phyloP scores from a whole-genome alignment of 2,888 invertebrate species.

The Drosophila pullipes region DNA sequence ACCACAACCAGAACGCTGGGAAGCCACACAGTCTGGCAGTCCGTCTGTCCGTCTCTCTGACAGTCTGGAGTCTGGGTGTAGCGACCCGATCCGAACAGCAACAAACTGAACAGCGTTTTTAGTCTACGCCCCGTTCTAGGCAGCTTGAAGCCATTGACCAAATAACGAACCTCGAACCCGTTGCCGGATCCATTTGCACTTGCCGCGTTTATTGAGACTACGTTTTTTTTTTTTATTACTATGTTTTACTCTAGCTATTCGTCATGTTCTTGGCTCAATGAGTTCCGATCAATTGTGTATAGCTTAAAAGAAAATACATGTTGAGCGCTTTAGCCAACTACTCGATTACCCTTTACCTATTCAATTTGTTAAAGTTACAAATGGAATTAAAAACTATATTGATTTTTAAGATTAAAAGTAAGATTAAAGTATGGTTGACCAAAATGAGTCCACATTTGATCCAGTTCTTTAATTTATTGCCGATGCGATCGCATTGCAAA shows the following conservation, averaged over 20 bases:
- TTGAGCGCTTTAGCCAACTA: neutral
- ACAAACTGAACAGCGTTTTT: conserved; percentile 14
- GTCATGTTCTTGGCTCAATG: conserved; percentile 37
- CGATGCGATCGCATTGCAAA: neutral
- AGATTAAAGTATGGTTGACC: neutral
- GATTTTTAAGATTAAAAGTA: neutral
- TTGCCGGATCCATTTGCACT: conserved; percentile 53
- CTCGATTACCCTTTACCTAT: neutral
- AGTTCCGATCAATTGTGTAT: conserved; percentile 15
- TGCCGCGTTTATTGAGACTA: conserved; percentile 34
- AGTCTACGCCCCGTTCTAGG: conserved; percentile 50
- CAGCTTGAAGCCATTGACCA: conserved; percentile 76
- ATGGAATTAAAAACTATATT: neutral
- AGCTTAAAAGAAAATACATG: conserved; percentile 1
- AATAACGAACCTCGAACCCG: conserved; percentile 64
- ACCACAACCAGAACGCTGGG: conserved; percentile 13
- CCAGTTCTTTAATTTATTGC: too few species aligned
- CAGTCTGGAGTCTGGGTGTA: conserved; percentile 24
- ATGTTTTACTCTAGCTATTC: conserved; percentile 18
- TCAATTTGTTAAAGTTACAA: neutral
- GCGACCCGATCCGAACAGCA: conserved; percentile 15
- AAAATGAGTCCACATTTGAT: neutral
- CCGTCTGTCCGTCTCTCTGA: neutral
- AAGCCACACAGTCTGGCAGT: conserved; percentile 15
- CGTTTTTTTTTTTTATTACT: conserved; percentile 27